These are phyloP conservation scores for Chelonus insularis DNA, from an alignment of 1,140 invertebrate genomes.

Conservation along the genomic window DNA sequence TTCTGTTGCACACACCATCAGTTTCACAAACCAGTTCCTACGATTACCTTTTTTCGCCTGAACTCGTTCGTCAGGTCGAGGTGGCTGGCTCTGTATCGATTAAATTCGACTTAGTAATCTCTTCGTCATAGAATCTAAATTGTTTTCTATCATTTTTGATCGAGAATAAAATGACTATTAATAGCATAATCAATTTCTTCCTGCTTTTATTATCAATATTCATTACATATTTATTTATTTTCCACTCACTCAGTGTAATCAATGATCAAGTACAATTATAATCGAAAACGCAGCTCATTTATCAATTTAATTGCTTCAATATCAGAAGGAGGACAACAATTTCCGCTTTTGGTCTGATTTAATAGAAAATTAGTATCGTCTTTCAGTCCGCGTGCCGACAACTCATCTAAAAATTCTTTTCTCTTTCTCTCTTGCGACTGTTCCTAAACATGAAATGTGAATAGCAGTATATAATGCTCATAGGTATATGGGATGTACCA, in stretches of 20 bases:
- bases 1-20: not conserved
- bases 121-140: constrained; percentile 1
- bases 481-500: constrained; percentile 50
- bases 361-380: constrained; percentile 53
- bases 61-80: constrained; percentile 7
- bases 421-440: constrained; percentile 34
- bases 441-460: constrained; percentile 51
- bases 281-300: constrained; percentile 1
- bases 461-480: constrained; percentile 47
- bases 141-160: constrained; percentile 7
- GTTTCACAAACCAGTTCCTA: constrained; percentile 27
- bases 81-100: constrained; percentile 2
- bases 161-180: too few species aligned
- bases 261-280: too few species aligned
- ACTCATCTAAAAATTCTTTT: constrained; percentile 9
- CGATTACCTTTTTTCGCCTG: constrained; percentile 23
- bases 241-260: too few species aligned
- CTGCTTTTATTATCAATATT: not conserved
- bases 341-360: constrained; percentile 12
- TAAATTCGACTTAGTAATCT: not conserved
- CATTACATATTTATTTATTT: too few species aligned
- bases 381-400: constrained; percentile 33
- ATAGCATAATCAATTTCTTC: too few species aligned
- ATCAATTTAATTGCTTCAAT: constrained; percentile 2
- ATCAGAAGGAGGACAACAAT: not conserved